phyloP scores from a whole-genome alignment of 2,888 invertebrate species.

The Diarsia rubi region DNA sequence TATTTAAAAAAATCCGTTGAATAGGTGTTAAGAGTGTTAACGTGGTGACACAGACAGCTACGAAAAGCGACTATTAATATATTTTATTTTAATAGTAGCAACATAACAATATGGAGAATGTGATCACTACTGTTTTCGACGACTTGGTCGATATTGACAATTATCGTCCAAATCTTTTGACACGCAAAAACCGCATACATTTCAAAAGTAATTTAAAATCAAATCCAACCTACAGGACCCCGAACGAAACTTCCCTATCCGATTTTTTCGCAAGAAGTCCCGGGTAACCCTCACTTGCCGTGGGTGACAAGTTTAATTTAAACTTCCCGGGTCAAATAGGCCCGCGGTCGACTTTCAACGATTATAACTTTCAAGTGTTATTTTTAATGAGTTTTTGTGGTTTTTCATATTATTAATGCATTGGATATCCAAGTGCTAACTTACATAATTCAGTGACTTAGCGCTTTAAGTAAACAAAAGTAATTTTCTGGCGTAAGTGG shows the following conservation, averaged over 20 bases:
- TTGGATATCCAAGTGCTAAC: conserved; percentile 72
- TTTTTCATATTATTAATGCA: conserved; percentile 82
- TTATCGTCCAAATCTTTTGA: not conserved
- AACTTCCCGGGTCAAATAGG: conserved; percentile 82
- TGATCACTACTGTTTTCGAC: too few species aligned
- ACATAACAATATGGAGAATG: too few species aligned
- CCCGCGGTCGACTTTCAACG: conserved; percentile 78
- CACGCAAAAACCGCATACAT: conserved; percentile 10
- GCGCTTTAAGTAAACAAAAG: conserved; percentile 65
- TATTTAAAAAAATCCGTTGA: too few species aligned
- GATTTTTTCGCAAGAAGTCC: conserved; percentile 59
- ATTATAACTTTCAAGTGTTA: conserved; percentile 87
- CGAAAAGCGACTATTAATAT: too few species aligned
- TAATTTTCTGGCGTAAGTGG: conserved; percentile 57
- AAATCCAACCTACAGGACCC: conserved; percentile 66
- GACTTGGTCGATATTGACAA: too few species aligned
- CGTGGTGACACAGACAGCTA: too few species aligned
- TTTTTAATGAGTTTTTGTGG: conserved; percentile 87
- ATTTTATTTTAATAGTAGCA: too few species aligned
- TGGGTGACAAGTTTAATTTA: conserved; percentile 88
- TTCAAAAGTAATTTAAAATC: conserved; percentile 33
- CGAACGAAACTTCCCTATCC: conserved; percentile 27
- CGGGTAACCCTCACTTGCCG: conserved; percentile 68
- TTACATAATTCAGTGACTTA: conserved; percentile 68
- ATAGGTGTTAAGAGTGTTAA: too few species aligned